A percentile compares a stretch with the other conserved stretches of the same genome.
phyloP scores from a whole-genome alignment of 2,113 vertebrate species.

The Bubo bubo region DNA sequence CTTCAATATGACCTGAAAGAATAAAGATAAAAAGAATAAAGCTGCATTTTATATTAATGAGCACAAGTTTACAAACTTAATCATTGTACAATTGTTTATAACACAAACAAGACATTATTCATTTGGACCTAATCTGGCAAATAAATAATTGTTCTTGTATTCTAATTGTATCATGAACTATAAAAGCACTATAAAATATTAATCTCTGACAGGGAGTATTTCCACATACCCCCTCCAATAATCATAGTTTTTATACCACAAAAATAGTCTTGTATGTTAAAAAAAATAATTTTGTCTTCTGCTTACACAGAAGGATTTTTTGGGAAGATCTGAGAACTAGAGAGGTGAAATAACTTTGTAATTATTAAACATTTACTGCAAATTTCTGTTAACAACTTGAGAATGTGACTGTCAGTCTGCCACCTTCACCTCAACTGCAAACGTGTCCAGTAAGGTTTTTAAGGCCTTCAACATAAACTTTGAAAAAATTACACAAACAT shows the following conservation, averaged over 20 bases:
- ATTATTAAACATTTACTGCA: not conserved
- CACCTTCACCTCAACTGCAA: not conserved
- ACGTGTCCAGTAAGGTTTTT: accelerated
- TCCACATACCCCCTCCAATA: not conserved
- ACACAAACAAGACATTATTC: not conserved
- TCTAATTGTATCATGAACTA: not conserved
- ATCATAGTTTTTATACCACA: not conserved
- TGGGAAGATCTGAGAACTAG: not conserved
- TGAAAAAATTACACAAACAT: accelerated
- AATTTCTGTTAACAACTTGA: not conserved
- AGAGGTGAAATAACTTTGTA: not conserved
- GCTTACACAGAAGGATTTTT: not conserved
- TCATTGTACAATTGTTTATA: not conserved
- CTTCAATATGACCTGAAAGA: constrained; percentile 92
- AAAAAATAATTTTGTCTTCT: not conserved
- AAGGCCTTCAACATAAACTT: not conserved
- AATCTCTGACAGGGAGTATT: not conserved
- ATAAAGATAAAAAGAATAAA: constrained; percentile 5
- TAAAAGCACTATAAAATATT: not conserved
- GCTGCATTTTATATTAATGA: not conserved
- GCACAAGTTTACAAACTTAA: not conserved
- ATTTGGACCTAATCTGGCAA: not conserved
- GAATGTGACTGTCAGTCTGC: not conserved
- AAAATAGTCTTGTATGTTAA: not conserved
- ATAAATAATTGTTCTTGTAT: not conserved